Conservation (phyloP, 2,113 vertebrate genomes). For the Bujurquina vittata region DNA sequence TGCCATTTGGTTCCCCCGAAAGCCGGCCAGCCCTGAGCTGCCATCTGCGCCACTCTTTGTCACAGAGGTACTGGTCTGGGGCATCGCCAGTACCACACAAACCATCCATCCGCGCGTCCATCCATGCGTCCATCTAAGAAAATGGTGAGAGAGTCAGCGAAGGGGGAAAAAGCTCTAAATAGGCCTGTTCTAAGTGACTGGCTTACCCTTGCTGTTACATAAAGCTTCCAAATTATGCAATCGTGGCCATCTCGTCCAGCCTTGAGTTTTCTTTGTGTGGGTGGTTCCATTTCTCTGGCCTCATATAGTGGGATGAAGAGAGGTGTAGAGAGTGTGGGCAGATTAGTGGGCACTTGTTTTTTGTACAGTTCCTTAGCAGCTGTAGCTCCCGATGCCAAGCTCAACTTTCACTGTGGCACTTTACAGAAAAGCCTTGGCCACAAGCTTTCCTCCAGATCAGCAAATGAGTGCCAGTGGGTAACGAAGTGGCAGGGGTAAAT, state of each 20-base stretch:
- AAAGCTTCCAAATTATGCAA: slow-evolving; percentile 53
- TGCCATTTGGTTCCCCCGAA: slow-evolving; percentile 47
- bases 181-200: slow-evolving; percentile 21
- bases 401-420: neutral
- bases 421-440: neutral
- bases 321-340: slow-evolving; percentile 24
- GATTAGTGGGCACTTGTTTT: slow-evolving; percentile 29
- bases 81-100: slow-evolving; percentile 28
- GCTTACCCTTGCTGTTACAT: slow-evolving; percentile 50
- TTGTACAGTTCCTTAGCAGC: slow-evolving; percentile 24
- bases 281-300: slow-evolving; percentile 34
- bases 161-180: slow-evolving; percentile 9
- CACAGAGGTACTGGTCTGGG: slow-evolving; percentile 50
- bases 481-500: neutral
- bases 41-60: slow-evolving; percentile 63
- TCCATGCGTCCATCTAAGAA: neutral
- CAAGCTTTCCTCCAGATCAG: neutral
- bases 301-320: slow-evolving; percentile 19
- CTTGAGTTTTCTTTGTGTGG: slow-evolving; percentile 40
- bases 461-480: neutral
- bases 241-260: slow-evolving; percentile 40
- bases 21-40: slow-evolving; percentile 33
- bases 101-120: neutral
- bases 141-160: neutral
- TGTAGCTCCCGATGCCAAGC: neutral